Base-by-base conservation (phyloP, 35 echinoderm and acorn worm species). In the Lytechinus pictus region DNA sequence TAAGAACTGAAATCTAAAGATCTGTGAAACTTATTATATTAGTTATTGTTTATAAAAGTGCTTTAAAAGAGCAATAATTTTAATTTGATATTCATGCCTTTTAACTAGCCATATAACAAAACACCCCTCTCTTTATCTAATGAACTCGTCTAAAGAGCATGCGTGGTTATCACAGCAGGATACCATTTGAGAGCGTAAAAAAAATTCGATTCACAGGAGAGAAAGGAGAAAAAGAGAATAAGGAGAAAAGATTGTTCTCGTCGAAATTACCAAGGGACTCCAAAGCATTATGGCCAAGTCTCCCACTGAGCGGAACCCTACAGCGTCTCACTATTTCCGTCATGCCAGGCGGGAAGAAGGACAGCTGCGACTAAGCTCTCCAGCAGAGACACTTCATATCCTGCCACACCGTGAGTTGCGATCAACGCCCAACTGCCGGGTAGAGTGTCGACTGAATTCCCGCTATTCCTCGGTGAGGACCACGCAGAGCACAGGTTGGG, bases 251-350 rank as follows among this genome's bases (percentile, higher is more conserved):
- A 57, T 93, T 93, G 92, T 93, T 93, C 92, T 93, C 92, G 29
- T 93, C 92, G 54, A 93, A 93, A 93, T 93, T 93, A 57, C 54
- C 92, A 56, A 57, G 92, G 92, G 92, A 93, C 55, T 93, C n/a
- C 29, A 90, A 90, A 93, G 92, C 92, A 93, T 93, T 93, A 93
- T 93, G 92, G 92, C 92, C 92, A 93, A 93, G 92, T 53, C 92
- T 93, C 92, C 92, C 92, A 93, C 92, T 10, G 92, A 93, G 92
- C 92, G 92, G 55, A 93, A 93, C 92, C 92, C 92, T 93, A 57
- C 92, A 93, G 92, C 92, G 92, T 93, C 55, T 93, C 92, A 93
- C 92, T 93, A 93, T 93, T 93, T 93, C 92, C 92, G 92, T 93
- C 92, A 53, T 93, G 27, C 53, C 92, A 93, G 55, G 52, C 92